Conservation (phyloP, 1,140 invertebrate species). For the Scaptomyza hsui region DNA sequence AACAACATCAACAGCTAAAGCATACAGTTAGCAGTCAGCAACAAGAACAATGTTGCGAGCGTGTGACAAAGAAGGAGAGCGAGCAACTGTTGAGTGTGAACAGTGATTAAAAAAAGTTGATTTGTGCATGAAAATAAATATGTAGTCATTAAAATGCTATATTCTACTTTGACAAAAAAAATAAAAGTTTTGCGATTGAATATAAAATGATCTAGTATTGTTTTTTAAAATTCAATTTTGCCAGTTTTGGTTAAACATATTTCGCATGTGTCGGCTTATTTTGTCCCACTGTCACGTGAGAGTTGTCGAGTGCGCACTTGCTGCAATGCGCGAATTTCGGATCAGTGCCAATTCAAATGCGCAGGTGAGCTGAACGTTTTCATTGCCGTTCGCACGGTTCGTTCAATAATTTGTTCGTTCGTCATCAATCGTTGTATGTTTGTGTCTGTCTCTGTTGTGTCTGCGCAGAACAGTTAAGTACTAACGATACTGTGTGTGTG, state of each 20-base stretch:
- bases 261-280: not conserved
- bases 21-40: slow-evolving; percentile 61
- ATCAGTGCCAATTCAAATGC: slow-evolving; percentile 76
- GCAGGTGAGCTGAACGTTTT: slow-evolving; percentile 71
- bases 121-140: not conserved
- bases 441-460: slow-evolving; percentile 26
- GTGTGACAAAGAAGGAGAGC: slow-evolving; percentile 37
- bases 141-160: no score
- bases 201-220: no score
- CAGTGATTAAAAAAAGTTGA: slow-evolving; percentile 15
- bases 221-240: not conserved
- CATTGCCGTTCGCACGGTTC: slow-evolving; percentile 25
- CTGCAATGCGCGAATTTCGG: slow-evolving; percentile 60
- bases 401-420: not conserved
- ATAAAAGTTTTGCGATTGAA: no score
- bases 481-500: slow-evolving; percentile 7
- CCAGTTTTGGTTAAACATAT: no score
- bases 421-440: not conserved
- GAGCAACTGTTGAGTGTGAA: slow-evolving; percentile 10
- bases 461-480: slow-evolving; percentile 35
- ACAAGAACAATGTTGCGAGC: not conserved
- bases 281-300: slow-evolving; percentile 38
- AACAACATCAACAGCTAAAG: slow-evolving; percentile 26
- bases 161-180: no score
- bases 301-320: slow-evolving; percentile 40